These are phyloP conservation scores for Bos indicus DNA, from an alignment of 2,113 vertebrate genomes.

Conservation along the genomic window DNA sequence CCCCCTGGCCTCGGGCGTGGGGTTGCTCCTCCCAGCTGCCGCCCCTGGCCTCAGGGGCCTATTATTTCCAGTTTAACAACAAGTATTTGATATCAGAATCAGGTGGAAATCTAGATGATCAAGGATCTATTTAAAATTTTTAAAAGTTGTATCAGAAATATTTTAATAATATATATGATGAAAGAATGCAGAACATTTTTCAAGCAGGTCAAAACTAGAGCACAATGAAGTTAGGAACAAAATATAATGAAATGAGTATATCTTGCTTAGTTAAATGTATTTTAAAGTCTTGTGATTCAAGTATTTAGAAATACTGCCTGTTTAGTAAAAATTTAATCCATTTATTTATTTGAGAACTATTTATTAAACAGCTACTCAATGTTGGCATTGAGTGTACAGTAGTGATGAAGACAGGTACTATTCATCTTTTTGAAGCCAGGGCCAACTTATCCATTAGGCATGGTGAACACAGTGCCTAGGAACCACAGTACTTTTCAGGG, in stretches of 20 bases:
- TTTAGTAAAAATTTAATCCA: not conserved
- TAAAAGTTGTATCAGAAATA: not conserved
- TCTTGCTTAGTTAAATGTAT: constrained; percentile 6
- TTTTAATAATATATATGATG: constrained; percentile 25
- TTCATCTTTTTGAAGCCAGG: not conserved
- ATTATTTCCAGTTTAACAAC: not conserved
- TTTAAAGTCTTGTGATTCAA: not conserved
- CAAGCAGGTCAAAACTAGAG: not conserved
- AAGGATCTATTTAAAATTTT: not conserved
- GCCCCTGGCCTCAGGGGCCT: not conserved
- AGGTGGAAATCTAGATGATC: not conserved
- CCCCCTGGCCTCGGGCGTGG: too few relatives aligned
- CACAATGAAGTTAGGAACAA: not conserved
- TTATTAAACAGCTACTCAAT: not conserved
- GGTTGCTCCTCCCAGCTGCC: too few relatives aligned
- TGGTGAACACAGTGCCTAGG: not conserved
- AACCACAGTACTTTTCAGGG: not conserved
- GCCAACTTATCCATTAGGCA: not conserved
- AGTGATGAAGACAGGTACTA: not conserved
- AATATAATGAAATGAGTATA: not conserved
- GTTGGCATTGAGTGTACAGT: not conserved
- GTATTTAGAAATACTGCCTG: constrained; percentile 18
- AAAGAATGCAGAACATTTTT: not conserved
- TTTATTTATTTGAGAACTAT: not conserved
- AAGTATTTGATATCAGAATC: not conserved